These are phyloP conservation scores for Puntigrus tetrazona DNA, from an alignment of 2,113 vertebrate genomes.

Conservation along the genomic window DNA sequence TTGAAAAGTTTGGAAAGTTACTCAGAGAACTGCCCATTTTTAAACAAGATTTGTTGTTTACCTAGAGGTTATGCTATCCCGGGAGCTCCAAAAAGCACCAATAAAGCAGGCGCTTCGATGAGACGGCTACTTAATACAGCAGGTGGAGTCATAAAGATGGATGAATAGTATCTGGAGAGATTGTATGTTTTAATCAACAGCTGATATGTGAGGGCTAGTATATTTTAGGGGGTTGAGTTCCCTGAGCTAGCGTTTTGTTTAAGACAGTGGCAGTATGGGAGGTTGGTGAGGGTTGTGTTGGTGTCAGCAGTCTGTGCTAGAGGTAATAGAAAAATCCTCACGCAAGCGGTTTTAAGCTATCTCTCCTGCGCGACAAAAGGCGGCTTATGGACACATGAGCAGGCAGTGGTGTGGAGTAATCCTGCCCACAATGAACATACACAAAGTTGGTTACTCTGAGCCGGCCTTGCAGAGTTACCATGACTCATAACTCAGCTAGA, in stretches of 20 bases:
- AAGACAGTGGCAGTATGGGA: background rate
- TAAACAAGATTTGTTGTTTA: background rate
- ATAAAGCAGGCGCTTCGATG: background rate
- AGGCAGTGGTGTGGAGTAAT: conserved; percentile 58
- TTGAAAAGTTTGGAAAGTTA: background rate
- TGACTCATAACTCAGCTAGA: background rate
- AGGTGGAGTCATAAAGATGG: background rate
- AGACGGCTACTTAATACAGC: background rate
- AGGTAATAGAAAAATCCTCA: conserved; percentile 64
- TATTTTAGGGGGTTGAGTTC: background rate
- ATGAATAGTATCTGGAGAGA: background rate
- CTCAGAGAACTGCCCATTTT: background rate
- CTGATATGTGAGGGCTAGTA: background rate
- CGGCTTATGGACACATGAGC: conserved; percentile 60
- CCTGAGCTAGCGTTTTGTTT: conserved; percentile 9
- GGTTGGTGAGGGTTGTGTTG: conserved; percentile 51
- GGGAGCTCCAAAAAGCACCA: background rate
- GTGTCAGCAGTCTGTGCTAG: conserved; percentile 71
- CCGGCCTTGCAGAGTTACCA: background rate
- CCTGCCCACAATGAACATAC: conserved; percentile 62
- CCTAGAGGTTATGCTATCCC: background rate
- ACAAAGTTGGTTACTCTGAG: conserved; percentile 50
- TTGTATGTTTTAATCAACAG: background rate
- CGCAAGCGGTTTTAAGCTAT: conserved; percentile 71
- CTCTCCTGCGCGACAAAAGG: conserved; percentile 67